These are phyloP conservation scores for Caranx ignobilis DNA, from an alignment of 2,113 vertebrate genomes.

Conservation along the genomic window DNA sequence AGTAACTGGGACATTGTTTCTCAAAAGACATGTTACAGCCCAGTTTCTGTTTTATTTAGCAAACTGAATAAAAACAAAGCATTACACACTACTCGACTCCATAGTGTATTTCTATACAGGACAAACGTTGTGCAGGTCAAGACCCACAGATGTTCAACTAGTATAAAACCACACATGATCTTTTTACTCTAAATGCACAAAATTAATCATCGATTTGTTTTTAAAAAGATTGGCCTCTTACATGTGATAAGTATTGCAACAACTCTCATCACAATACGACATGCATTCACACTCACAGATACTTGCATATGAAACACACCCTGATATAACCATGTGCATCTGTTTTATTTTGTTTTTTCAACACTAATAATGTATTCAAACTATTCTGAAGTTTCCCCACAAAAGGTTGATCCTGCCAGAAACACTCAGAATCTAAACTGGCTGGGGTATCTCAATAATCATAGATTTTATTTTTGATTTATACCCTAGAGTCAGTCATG, in stretches of 20 bases:
- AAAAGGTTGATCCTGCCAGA: slow-evolving; percentile 8
- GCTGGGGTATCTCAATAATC: slow-evolving; percentile 11
- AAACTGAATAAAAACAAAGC: not conserved
- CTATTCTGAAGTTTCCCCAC: slow-evolving; percentile 12
- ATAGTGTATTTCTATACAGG: not conserved
- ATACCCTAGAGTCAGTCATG: slow-evolving; percentile 6
- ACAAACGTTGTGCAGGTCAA: not conserved
- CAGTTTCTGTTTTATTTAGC: not conserved
- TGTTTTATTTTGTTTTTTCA: slow-evolving; percentile 17
- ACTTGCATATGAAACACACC: not conserved
- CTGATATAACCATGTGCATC: not conserved
- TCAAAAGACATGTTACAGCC: not conserved
- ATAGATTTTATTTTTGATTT: slow-evolving; percentile 14
- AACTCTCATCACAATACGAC: not conserved
- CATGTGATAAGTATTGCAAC: slow-evolving; percentile 1
- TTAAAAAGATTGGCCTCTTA: not conserved
- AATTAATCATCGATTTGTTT: slow-evolving; percentile 3
- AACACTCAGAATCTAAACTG: slow-evolving; percentile 16
- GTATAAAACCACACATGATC: not conserved
- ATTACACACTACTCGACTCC: not conserved
- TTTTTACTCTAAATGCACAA: not conserved
- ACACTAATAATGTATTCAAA: not conserved
- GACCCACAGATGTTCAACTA: not conserved
- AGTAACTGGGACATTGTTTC: not conserved
- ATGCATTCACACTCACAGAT: not conserved